A percentile compares a stretch with the other conserved stretches of the same genome.
These are phyloP conservation scores for Seira sanloemensis DNA, from an alignment of 2,888 invertebrate genomes.

Conservation along the genomic window DNA sequence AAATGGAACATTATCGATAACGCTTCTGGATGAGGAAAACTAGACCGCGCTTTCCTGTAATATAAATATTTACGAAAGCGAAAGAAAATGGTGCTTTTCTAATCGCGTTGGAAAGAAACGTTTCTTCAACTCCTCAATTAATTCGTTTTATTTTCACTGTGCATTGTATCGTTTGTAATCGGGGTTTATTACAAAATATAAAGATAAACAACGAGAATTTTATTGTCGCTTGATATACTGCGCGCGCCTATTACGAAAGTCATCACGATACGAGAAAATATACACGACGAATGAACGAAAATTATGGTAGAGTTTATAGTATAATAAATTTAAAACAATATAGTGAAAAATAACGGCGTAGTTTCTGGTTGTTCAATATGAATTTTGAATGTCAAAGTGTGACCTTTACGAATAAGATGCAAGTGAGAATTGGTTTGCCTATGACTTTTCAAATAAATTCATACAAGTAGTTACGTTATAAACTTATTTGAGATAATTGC, in stretches of 20 bases:
- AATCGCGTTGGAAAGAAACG: no score
- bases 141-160: not conserved
- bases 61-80: not conserved
- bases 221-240: not conserved
- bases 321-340: no score
- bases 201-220: not conserved
- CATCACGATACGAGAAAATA: not conserved
- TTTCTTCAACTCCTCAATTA: no score
- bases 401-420: not conserved
- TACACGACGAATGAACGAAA: not conserved
- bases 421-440: not conserved
- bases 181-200: not conserved
- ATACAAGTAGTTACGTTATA: not conserved
- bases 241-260: not conserved
- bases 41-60: not conserved
- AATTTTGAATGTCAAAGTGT: not conserved
- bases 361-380: not conserved
- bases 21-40: not conserved
- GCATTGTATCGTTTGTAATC: not conserved
- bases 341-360: not conserved
- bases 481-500: not conserved
- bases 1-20: not conserved
- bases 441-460: not conserved
- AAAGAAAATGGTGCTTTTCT: not conserved
- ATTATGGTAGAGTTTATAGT: not conserved